These are phyloP conservation scores for Ennomos erosarius DNA, from an alignment of 2,888 invertebrate species.

Conservation along the genomic window DNA sequence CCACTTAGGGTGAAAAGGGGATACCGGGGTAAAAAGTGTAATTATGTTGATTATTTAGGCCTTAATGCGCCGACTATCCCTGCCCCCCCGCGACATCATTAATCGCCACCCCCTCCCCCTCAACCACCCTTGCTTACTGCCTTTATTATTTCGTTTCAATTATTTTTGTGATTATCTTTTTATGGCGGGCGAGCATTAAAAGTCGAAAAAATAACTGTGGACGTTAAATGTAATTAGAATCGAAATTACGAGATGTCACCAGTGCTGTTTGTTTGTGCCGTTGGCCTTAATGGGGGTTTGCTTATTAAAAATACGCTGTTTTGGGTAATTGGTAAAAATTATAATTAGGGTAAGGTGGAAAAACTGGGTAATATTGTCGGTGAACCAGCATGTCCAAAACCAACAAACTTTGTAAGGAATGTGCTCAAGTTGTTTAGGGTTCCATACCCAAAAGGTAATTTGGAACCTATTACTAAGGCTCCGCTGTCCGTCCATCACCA, in stretches of 20 bases:
- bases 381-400: no score
- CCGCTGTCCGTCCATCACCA: no score
- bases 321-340: constrained; percentile 43
- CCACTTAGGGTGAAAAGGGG: constrained; percentile 73
- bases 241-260: constrained; percentile 80
- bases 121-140: constrained; percentile 55
- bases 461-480: no score
- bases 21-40: constrained; percentile 81
- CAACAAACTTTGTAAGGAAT: no score
- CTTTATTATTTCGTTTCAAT: constrained; percentile 85
- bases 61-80: constrained; percentile 82
- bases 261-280: constrained; percentile 57
- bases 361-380: no score
- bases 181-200: constrained; percentile 82
- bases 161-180: constrained; percentile 86
- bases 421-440: no score
- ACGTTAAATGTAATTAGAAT: constrained; percentile 83
- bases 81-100: constrained; percentile 70
- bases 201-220: constrained; percentile 82
- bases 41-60: constrained; percentile 85
- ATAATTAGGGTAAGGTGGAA: not conserved
- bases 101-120: constrained; percentile 66
- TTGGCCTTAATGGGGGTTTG: constrained; percentile 53
- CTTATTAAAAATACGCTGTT: constrained; percentile 48
- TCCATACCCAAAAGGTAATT: no score